Percentiles rank a stretch among this genome's conserved stretches.
Conservation (phyloP, 2,888 invertebrate genomes). For the Troglohyphantes excavatus region DNA sequence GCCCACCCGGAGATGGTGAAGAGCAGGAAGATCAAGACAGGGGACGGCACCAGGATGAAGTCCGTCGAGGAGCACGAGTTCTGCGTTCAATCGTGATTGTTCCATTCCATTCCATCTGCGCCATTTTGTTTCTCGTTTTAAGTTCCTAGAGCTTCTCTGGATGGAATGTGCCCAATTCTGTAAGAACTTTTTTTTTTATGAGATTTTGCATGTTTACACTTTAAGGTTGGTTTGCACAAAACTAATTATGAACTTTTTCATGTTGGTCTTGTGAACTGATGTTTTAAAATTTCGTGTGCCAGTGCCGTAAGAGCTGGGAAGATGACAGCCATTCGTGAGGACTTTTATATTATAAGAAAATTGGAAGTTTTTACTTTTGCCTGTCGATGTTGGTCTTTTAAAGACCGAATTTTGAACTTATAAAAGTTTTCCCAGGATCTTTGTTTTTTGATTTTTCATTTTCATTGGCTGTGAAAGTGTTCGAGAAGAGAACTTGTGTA, state of each 20-base stretch:
- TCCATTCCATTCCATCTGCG: neutral
- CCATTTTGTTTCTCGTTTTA: neutral
- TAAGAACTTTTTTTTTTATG: neutral
- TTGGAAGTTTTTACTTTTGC: neutral
- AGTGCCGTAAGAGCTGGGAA: too few relatives aligned
- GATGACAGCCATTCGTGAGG: neutral
- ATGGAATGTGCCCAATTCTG: neutral
- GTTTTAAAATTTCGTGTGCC: too few relatives aligned
- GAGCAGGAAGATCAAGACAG: constrained; percentile 69
- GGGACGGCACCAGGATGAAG: constrained; percentile 68
- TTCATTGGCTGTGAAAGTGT: neutral
- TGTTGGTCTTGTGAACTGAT: too few relatives aligned
- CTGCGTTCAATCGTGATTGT: constrained; percentile 8
- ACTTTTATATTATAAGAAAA: neutral
- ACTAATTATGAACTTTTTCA: too few relatives aligned
- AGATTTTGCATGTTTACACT: too few relatives aligned
- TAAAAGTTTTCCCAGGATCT: neutral
- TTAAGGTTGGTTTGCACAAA: too few relatives aligned
- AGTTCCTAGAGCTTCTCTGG: neutral
- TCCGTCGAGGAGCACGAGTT: constrained; percentile 26
- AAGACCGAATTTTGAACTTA: neutral
- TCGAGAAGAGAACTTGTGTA: neutral
- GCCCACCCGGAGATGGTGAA: constrained; percentile 69
- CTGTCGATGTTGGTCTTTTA: neutral
- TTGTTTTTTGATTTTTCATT: neutral